These are phyloP conservation scores for Anolis sagrei DNA, from an alignment of 2,113 vertebrate species.

Conservation along the genomic window DNA sequence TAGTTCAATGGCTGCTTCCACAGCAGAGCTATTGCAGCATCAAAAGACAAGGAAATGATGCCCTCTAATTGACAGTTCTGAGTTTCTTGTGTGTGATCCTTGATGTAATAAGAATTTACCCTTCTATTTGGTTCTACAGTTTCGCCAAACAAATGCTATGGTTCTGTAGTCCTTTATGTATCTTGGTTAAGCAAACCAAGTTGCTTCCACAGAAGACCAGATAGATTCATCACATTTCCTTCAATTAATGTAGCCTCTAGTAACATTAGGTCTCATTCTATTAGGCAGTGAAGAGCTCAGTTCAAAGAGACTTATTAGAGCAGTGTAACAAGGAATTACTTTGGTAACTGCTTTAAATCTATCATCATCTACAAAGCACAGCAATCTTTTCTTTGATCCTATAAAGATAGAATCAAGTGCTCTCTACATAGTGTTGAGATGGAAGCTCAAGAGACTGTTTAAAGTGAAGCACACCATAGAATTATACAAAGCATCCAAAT, in stretches of 20 bases:
- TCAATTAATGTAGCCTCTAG: constrained; percentile 63
- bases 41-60: neutral
- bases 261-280: constrained; percentile 56
- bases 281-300: constrained; percentile 64
- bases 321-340: constrained; percentile 65
- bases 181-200: constrained; percentile 56
- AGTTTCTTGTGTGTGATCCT: neutral
- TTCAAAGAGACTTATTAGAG: constrained; percentile 71
- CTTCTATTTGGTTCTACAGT: neutral
- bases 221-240: constrained; percentile 67
- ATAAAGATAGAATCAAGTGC: constrained; percentile 53
- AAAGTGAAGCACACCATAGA: constrained; percentile 55
- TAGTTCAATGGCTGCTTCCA: neutral
- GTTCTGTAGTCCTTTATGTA: constrained; percentile 48
- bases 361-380: constrained; percentile 71
- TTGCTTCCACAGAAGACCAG: constrained; percentile 66
- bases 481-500: constrained; percentile 60
- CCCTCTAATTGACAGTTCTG: neutral
- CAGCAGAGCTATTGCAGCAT: neutral
- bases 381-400: constrained; percentile 74
- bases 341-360: constrained; percentile 75
- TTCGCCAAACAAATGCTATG: neutral
- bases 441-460: constrained; percentile 57
- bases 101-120: neutral
- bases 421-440: constrained; percentile 60